Conservation (phyloP, 2,888 invertebrate species). For the Tiliacea aurago region DNA sequence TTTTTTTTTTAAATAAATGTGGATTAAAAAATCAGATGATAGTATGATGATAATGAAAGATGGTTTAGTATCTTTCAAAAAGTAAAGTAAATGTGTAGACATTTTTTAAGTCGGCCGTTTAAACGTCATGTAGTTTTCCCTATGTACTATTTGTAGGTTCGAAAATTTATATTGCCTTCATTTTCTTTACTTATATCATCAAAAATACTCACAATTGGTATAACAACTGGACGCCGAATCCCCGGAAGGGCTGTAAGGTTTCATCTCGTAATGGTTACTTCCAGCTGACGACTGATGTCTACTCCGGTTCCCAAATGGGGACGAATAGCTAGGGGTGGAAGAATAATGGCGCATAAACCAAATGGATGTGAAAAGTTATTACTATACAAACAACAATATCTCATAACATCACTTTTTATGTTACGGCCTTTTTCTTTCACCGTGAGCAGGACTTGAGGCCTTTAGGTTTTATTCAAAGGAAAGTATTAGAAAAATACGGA, state of each 20-base stretch:
- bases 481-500: slow-evolving; percentile 49
- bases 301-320: slow-evolving; percentile 84
- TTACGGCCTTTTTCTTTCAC: slow-evolving; percentile 58
- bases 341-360: slow-evolving; percentile 67
- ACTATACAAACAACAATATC: slow-evolving; percentile 65
- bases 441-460: slow-evolving; percentile 30
- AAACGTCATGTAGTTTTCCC: background rate
- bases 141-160: background rate
- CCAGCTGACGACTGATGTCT: slow-evolving; percentile 81
- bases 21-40: background rate
- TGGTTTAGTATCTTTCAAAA: background rate
- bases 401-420: slow-evolving; percentile 62
- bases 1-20: background rate
- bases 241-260: slow-evolving; percentile 87
- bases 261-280: slow-evolving; percentile 88
- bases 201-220: slow-evolving; percentile 82
- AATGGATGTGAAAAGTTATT: slow-evolving; percentile 69
- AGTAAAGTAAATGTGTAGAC: background rate
- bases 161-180: slow-evolving; percentile 17
- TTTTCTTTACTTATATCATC: slow-evolving; percentile 5
- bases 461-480: slow-evolving; percentile 36
- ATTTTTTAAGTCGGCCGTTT: background rate
- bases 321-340: slow-evolving; percentile 80
- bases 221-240: slow-evolving; percentile 87
- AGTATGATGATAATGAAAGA: background rate